Evolutionary conservation across 2,113 vertebrate genomes (phyloP).

Genomic region (Paramisgurnus dabryanus): DNA sequence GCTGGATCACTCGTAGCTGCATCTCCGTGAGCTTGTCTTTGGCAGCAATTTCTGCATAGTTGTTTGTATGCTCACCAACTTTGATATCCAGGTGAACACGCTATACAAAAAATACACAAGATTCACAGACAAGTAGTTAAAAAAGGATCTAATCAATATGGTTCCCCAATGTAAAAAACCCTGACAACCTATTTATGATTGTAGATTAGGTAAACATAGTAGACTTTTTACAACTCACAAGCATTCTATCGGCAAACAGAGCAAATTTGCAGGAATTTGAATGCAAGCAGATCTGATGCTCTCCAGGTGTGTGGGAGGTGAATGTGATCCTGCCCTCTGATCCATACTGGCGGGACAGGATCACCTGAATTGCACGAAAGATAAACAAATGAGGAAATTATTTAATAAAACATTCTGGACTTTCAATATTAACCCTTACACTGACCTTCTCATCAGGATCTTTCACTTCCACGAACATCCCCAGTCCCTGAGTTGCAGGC

Average conservation of each 20-base stretch:
- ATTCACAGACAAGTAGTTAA: neutral
- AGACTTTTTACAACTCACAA: constrained; percentile 73
- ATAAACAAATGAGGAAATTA: neutral
- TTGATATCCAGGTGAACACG: constrained; percentile 91
- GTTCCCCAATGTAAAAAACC: neutral
- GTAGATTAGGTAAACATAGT: neutral
- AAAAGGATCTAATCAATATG: too few relatives aligned
- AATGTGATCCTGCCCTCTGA: constrained; percentile 89
- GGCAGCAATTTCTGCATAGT: constrained; percentile 90
- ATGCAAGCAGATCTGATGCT: constrained; percentile 92
- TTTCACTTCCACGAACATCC: constrained; percentile 95
- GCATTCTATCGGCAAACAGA: constrained; percentile 90
- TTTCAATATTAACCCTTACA: neutral
- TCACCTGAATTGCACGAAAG: constrained; percentile 71
- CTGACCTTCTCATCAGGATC: constrained; percentile 89
- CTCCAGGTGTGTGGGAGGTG: constrained; percentile 87
- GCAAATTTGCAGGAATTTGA: constrained; percentile 94
- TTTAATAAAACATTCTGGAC: neutral
- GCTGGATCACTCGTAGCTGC: constrained; percentile 86
- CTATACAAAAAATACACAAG: constrained; percentile 62
- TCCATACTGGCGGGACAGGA: constrained; percentile 87
- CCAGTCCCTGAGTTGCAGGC: constrained; percentile 87
- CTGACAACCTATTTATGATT: neutral
- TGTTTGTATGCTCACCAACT: constrained; percentile 89
- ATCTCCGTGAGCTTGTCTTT: constrained; percentile 91